Evolutionary conservation across 2,888 invertebrate species (phyloP), one percentile per base, ranked within the genome.

Genomic region (Melanchra persicariae): DNA sequence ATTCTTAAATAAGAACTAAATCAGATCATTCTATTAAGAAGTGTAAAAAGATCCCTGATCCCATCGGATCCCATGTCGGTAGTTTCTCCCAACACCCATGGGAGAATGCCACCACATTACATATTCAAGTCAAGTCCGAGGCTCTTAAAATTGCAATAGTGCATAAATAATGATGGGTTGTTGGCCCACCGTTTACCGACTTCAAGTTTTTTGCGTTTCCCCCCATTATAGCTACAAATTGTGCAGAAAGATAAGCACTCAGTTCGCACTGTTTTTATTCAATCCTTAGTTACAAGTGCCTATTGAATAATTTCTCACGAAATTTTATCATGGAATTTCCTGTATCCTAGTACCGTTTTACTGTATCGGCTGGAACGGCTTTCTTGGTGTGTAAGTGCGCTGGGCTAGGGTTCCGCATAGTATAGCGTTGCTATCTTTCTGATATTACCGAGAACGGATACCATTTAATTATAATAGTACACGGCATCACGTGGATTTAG

Each of bases 221-320:
- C 68, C 63, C 79, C 76, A 79, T 79, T 79, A 79, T 22, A 19
- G 54, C 22, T 45, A 79, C 80, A 81, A 81, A 81, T 81, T 80
- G 81, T 77, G 81, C 77, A 58, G 80, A 81, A 81, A 80, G 80
- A 80, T 80, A 81, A 73, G 66, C 81, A 58, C 47, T 67, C 52
- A 75, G 80, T 80, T 80, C 80, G 80, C 80, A 80, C 81, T 81
- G 80, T 80, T 80, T 79, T 80, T 81, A 70, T 77, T 67, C 81
- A 62, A 64, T 70, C 70, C 65, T 26, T 66, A 60, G 64, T 66
- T 59, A 70, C 40, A 66, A 52, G 60, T 52, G 40, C 9, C 54
- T 73, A 70, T 67, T 68, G 57, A 68, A 80, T 68, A 59, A 77
- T 70, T 80, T 79, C 80, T 67, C 77, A 80, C 79, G 79, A 72